A percentile compares a stretch with the other conserved stretches of the same genome.
These are phyloP conservation scores for Orthosia gracilis DNA, from an alignment of 2,888 invertebrate species.

Conservation along the genomic window DNA sequence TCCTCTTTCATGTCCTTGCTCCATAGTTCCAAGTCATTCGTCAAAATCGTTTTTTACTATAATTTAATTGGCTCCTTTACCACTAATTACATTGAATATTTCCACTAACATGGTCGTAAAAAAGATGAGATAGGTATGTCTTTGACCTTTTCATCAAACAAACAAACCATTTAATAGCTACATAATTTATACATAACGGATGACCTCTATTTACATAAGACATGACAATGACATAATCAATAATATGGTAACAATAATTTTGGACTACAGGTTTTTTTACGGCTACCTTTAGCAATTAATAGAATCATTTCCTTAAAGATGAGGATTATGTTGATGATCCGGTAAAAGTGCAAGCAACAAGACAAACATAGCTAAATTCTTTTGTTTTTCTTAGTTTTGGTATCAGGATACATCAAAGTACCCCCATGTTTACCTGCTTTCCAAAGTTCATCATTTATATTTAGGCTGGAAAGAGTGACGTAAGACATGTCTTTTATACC, in stretches of 20 bases:
- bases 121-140: constrained; percentile 36
- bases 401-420: not conserved
- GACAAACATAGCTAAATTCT: not conserved
- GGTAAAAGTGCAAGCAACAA: not conserved
- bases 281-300: not conserved
- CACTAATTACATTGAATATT: constrained; percentile 18
- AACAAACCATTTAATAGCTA: constrained; percentile 52
- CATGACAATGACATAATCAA: constrained; percentile 36
- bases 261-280: not conserved
- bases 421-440: not conserved
- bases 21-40: constrained; percentile 1
- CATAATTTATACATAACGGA: constrained; percentile 33
- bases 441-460: constrained; percentile 16
- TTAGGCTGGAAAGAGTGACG: not conserved
- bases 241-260: constrained; percentile 17
- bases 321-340: not conserved
- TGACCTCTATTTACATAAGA: constrained; percentile 53
- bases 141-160: constrained; percentile 60
- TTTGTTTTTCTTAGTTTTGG: not conserved
- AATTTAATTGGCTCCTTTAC: constrained; percentile 13
- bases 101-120: constrained; percentile 19
- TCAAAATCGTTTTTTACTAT: not conserved
- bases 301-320: not conserved
- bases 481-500: constrained; percentile 2
- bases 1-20: not conserved